A percentile compares a stretch with the other conserved stretches of the same genome.
Evolutionary conservation across 2,113 vertebrate species (phyloP).

Genomic region (Fregetta grallaria): DNA sequence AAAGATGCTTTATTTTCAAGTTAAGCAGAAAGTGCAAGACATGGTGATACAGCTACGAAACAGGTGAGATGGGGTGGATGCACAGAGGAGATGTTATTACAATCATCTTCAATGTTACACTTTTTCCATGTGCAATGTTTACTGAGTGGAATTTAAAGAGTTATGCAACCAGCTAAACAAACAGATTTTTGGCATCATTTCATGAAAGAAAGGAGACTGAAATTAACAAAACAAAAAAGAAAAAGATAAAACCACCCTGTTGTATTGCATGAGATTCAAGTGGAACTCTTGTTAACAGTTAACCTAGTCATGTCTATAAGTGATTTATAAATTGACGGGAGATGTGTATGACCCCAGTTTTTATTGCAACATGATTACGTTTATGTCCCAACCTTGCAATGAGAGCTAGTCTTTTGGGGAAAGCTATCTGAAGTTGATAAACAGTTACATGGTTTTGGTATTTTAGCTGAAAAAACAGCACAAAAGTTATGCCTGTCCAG

Average conservation of each 20-base stretch:
- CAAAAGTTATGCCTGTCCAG: accelerated
- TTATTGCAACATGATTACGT: not conserved
- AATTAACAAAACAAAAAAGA: not conserved
- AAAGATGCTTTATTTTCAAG: not conserved
- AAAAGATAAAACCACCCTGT: not conserved
- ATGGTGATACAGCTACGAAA: not conserved
- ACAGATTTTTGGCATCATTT: not conserved
- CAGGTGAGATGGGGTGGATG: not conserved
- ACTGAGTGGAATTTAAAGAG: not conserved
- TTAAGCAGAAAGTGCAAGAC: not conserved
- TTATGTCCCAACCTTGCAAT: not conserved
- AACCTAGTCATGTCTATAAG: not conserved
- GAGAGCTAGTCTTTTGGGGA: not conserved
- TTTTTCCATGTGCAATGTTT: constrained; percentile 15
- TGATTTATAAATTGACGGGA: not conserved
- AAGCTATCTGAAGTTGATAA: not conserved
- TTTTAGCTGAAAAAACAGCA: not conserved
- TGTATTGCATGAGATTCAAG: not conserved
- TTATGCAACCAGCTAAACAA: constrained; percentile 10
- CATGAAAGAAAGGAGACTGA: not conserved
- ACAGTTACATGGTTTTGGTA: not conserved
- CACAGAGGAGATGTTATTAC: constrained; percentile 1
- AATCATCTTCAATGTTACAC: not conserved
- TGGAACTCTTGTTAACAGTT: not conserved
- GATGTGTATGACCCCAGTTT: not conserved